phyloP scores from a whole-genome alignment of 2,797 vertebrate genomes.

The Oryzias dopingdopingensis region DNA sequence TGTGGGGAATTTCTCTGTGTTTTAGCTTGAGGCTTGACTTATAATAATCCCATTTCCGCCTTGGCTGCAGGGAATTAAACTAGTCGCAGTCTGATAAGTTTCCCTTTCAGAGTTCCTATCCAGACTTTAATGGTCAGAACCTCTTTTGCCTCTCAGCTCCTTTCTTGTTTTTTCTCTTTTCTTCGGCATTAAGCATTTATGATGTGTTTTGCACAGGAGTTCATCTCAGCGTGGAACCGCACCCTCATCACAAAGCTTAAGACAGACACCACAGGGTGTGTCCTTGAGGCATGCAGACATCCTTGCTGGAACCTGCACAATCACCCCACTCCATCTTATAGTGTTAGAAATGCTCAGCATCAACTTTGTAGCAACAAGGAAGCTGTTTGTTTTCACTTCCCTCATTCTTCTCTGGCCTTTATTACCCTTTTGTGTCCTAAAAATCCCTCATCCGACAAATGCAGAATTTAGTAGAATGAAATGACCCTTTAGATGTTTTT shows the following conservation, averaged over 20 bases:
- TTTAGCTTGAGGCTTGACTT: conserved; percentile 8
- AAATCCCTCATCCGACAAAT: conserved; percentile 7
- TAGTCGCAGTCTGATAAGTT: conserved; percentile 8
- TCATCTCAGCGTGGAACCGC: conserved; percentile 42
- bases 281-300: conserved; percentile 36
- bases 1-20: conserved; percentile 14
- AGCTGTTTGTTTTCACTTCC: conserved; percentile 7
- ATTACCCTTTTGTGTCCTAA: conserved; percentile 25
- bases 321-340: conserved; percentile 14
- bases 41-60: conserved; percentile 24
- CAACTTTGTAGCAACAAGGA: conserved; percentile 14
- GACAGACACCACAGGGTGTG: conserved; percentile 71
- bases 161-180: conserved; percentile 18
- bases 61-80: conserved; percentile 32
- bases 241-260: conserved; percentile 61
- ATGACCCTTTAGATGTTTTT: conserved; percentile 17
- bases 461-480: conserved; percentile 6
- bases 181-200: conserved; percentile 23
- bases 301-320: conserved; percentile 53
- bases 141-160: conserved; percentile 1
- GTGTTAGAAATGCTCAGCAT: conserved; percentile 7
- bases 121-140: neutral
- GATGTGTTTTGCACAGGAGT: conserved; percentile 39
- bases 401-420: conserved; percentile 6
- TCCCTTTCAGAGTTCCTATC: conserved; percentile 29